Evolutionary conservation across 2,888 invertebrate species (phyloP).

Genomic region (Drosophila mimica): DNA sequence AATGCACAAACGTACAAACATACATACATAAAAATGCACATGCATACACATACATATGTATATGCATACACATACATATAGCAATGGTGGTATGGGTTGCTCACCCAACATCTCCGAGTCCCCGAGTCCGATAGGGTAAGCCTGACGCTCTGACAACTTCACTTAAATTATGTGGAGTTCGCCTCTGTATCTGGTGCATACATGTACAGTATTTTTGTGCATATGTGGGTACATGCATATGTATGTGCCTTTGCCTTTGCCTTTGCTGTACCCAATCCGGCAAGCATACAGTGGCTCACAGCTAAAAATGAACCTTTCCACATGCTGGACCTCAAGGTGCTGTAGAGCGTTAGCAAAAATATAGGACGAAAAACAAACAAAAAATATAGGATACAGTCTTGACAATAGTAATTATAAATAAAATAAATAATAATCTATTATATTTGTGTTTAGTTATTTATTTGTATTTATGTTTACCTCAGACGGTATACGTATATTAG

Average conservation of each 20-base stretch:
- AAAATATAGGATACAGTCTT: not conserved
- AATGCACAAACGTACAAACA: constrained; percentile 2
- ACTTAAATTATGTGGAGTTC: constrained; percentile 60
- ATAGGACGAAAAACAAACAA: not conserved
- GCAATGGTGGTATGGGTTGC: constrained; percentile 15
- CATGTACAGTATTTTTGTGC: constrained; percentile 15
- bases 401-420: not conserved
- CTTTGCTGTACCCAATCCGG: constrained; percentile 12
- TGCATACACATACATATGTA: not conserved
- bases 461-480: not conserved
- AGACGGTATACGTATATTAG: not conserved
- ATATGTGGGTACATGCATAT: constrained; percentile 19
- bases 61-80: not conserved
- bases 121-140: constrained; percentile 33
- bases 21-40: constrained; percentile 3
- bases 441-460: not conserved
- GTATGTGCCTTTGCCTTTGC: constrained; percentile 17
- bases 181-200: constrained; percentile 34
- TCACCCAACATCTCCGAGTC: constrained; percentile 23
- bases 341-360: not conserved
- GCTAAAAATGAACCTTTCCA: not conserved
- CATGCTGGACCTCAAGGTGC: not conserved
- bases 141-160: constrained; percentile 49
- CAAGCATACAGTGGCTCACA: constrained; percentile 3
- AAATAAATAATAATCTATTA: not conserved